Base-by-base conservation (phyloP, 2,113 vertebrate genomes). In the Polyodon spathula region DNA sequence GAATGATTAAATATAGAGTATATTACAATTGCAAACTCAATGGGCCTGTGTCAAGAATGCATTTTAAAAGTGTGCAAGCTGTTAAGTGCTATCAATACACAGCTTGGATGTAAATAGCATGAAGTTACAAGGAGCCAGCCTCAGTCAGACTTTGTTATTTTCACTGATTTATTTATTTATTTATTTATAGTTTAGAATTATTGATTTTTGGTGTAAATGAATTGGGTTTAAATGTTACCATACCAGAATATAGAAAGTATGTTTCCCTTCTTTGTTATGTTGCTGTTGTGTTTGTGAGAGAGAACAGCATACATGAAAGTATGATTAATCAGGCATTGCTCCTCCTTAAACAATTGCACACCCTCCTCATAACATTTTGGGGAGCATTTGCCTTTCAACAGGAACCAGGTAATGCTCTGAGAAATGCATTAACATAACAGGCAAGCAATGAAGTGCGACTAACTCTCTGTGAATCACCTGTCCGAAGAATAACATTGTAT, bases 371-470 rank as follows among this genome's bases (percentile, higher is more conserved):
- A 17, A 4, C 17, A 37, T 17, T 55, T 55, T 37, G 17, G 44
- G 53, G 53, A 27, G 6, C 17, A 12, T 55, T 55, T 9, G 6
- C 10, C 27, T n/a, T 11, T n/a, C 59, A 51, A 6, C 44, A 50
- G 11, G 4, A 3, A n/a, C 14, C 39, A 57, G 56, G 56, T 57
- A 57, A 42, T 44, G 10, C 40, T 58, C 9, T 39, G 16, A 58
- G 56, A 58, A 37, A 51, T 60, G 46, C 59, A 60, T 60, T 60
- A 60, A 60, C 37, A 59, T 59, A 46, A 27, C 58, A 12, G 16
- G 46, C 38, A 60, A n/a, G 43, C 37, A 60, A n/a, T 51, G 6
- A 60, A 60, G 59, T 60, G 59, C 50, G 59, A 51, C 59, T 60
- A 51, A 60, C 59, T 37, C 27, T 59, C 12, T 51, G 16, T 10